Percentiles rank a stretch among this genome's conserved stretches.
These are phyloP conservation scores for Drosophila lini DNA, from an alignment of 1,140 invertebrate genomes.

Conservation along the genomic window DNA sequence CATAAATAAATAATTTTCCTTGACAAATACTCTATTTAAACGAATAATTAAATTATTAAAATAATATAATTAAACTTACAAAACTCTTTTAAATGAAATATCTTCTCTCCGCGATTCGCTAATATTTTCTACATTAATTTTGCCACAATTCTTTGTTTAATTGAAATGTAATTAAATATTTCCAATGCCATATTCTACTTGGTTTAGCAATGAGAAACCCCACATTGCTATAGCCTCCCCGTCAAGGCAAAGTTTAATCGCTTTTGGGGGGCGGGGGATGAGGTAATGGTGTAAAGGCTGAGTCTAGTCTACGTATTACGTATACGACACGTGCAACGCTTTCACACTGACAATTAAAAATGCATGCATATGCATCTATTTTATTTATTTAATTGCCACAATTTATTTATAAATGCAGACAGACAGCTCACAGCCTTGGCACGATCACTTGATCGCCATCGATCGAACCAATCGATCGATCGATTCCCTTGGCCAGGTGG, in stretches of 20 bases:
- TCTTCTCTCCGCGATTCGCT: rapidly evolving
- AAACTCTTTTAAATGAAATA: background rate
- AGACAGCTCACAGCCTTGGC: constrained; percentile 59
- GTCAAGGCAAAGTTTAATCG: constrained; percentile 28
- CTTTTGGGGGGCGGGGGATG: background rate
- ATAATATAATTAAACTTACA: background rate
- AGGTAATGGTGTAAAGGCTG: constrained; percentile 28
- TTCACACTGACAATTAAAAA: constrained; percentile 56
- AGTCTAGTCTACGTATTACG: constrained; percentile 52
- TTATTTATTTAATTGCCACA: constrained; percentile 74
- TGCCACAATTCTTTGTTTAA: background rate
- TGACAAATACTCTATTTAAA: background rate
- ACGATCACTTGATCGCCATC: constrained; percentile 43
- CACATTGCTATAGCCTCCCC: background rate
- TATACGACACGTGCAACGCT: constrained; percentile 75
- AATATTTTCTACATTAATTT: background rate
- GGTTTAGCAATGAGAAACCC: background rate
- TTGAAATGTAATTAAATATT: background rate
- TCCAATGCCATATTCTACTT: background rate
- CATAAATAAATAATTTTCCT: background rate
- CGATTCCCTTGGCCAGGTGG: constrained; percentile 58
- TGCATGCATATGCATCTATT: constrained; percentile 73
- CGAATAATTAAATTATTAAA: background rate
- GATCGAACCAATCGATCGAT: constrained; percentile 22
- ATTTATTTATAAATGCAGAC: constrained; percentile 79